phyloP scores from a whole-genome alignment of 53 echinoderm and acorn worm species.

The Antedon mediterranea region DNA sequence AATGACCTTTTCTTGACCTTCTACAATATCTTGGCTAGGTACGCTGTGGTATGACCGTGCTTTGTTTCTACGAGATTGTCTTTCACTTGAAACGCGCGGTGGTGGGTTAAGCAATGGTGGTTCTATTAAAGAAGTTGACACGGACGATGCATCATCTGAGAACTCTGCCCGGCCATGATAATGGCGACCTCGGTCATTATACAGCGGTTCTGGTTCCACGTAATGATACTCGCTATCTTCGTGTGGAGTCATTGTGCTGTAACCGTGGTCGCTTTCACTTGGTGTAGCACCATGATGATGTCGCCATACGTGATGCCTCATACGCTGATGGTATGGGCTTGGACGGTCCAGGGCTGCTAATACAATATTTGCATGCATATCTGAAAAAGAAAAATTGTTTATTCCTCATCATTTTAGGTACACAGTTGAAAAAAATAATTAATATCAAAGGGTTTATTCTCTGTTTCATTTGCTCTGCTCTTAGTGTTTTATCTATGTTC shows the following conservation, averaged over 20 bases:
- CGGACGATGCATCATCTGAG: neutral
- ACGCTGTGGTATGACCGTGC: neutral
- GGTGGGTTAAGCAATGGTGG: conserved; percentile 30
- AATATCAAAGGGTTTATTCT: no score
- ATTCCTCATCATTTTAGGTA: no score
- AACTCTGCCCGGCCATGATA: neutral
- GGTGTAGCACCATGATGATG: conserved; percentile 55
- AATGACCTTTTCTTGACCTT: neutral
- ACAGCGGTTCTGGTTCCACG: conserved; percentile 72
- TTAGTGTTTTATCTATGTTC: no score
- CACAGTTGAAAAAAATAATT: no score
- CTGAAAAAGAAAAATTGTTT: conserved; percentile 25
- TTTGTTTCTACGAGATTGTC: neutral
- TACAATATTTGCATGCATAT: conserved; percentile 83
- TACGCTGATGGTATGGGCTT: conserved; percentile 86
- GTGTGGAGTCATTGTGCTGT: conserved; percentile 99
- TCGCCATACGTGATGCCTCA: conserved; percentile 85
- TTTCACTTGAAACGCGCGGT: neutral
- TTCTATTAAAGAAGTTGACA: neutral
- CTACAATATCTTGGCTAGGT: neutral
- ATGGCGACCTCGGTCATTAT: neutral
- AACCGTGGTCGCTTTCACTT: conserved; percentile 95
- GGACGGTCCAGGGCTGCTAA: conserved; percentile 82
- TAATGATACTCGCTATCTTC: conserved; percentile 97
- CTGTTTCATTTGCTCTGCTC: no score